Percentiles rank a stretch among this genome's conserved stretches.
Conservation (phyloP, 2,888 invertebrate genomes). For the Hirtodrosophila duncani region DNA sequence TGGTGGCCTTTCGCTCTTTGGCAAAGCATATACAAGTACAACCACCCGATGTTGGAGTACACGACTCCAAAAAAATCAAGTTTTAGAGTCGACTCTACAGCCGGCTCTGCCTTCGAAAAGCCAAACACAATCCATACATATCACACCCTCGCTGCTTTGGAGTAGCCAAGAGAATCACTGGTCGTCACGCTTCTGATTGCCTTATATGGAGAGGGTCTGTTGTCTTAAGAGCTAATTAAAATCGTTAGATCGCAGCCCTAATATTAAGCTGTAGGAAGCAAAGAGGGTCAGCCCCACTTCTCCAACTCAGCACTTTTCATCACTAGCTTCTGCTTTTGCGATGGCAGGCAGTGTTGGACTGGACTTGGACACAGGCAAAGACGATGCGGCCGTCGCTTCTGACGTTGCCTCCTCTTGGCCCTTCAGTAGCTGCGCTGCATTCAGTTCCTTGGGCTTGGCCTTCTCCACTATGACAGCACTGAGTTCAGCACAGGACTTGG, state of each 20-base stretch:
- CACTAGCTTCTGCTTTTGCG: background rate
- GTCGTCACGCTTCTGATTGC: too few relatives aligned
- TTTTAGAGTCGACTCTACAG: too few relatives aligned
- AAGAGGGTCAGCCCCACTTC: too few relatives aligned
- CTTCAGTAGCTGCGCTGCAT: slow-evolving; percentile 34
- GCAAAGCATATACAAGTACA: too few relatives aligned
- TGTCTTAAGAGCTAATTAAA: slow-evolving; percentile 54
- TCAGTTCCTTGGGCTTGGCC: slow-evolving; percentile 51
- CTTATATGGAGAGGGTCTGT: too few relatives aligned
- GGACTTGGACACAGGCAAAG: slow-evolving; percentile 30
- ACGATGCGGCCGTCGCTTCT: background rate
- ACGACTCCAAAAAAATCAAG: too few relatives aligned
- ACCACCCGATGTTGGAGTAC: too few relatives aligned
- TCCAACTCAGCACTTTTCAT: slow-evolving; percentile 7
- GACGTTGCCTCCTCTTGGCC: background rate
- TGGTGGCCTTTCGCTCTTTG: too few relatives aligned
- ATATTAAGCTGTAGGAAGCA: slow-evolving; percentile 16
- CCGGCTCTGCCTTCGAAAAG: too few relatives aligned
- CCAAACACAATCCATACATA: too few relatives aligned
- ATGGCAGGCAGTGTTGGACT: background rate
- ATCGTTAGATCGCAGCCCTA: slow-evolving; percentile 40
- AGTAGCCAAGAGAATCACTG: too few relatives aligned
- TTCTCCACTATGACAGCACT: slow-evolving; percentile 42
- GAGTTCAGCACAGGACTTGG: slow-evolving; percentile 50
- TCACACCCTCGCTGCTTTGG: too few relatives aligned